These are phyloP conservation scores for Callimorpha dominula DNA, from an alignment of 2,888 invertebrate genomes.

Conservation along the genomic window DNA sequence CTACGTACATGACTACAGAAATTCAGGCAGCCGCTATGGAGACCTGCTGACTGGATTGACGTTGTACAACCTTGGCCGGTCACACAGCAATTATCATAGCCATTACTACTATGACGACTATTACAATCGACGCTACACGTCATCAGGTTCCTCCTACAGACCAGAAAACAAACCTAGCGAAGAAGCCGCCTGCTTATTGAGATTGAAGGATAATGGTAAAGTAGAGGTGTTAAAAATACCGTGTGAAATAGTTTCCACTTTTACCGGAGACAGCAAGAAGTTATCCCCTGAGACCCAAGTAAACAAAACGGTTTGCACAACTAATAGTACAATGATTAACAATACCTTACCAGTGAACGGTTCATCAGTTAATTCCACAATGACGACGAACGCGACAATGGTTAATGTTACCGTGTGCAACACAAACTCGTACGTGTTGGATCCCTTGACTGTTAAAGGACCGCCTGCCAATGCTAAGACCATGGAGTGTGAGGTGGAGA, in stretches of 20 bases:
- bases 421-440: slow-evolving; percentile 57
- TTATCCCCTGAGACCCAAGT: slow-evolving; percentile 46
- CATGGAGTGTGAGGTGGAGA: slow-evolving; percentile 74
- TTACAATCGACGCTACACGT: slow-evolving; percentile 68
- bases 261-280: slow-evolving; percentile 68
- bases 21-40: slow-evolving; percentile 75
- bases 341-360: slow-evolving; percentile 35
- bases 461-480: slow-evolving; percentile 58
- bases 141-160: slow-evolving; percentile 41
- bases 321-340: slow-evolving; percentile 62
- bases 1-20: slow-evolving; percentile 74
- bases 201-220: slow-evolving; percentile 68
- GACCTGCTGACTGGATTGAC: slow-evolving; percentile 76
- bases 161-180: slow-evolving; percentile 55
- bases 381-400: slow-evolving; percentile 36
- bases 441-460: slow-evolving; percentile 71
- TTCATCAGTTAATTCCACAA: slow-evolving; percentile 18
- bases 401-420: slow-evolving; percentile 63
- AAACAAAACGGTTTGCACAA: slow-evolving; percentile 67
- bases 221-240: slow-evolving; percentile 72
- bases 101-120: slow-evolving; percentile 80
- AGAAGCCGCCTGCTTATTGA: slow-evolving; percentile 70
- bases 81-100: slow-evolving; percentile 68
- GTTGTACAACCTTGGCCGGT: slow-evolving; percentile 78
- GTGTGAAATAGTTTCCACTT: slow-evolving; percentile 82